Evolutionary conservation across 2,113 vertebrate genomes (phyloP), one percentile per base, ranked within the genome.

Genomic region (Cynoglossus semilaevis): DNA sequence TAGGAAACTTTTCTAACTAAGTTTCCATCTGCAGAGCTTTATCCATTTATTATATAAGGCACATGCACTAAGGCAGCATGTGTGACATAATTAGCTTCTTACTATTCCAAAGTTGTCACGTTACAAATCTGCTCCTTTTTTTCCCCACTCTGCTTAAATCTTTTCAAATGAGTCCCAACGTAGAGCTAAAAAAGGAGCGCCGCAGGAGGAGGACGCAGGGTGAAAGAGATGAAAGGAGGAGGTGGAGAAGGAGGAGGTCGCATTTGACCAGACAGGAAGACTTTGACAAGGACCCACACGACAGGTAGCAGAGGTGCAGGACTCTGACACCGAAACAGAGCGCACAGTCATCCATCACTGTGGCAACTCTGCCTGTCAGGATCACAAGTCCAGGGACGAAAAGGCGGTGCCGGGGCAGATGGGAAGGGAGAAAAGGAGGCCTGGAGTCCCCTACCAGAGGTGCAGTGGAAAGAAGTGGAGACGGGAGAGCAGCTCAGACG

Each of bases 311-410:
- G 72, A 66, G 79, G 79, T 75, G 72, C 66, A 72, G 67, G 77
- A 80, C 82, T 84, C 71, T 81, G 85, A 83, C 85, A 85, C 82
- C 54, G 82, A 79, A 87, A 79, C 82, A 38, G 18, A 61, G 79
- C 54, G 59, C 81, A 78, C 22, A 70, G 76, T 84, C 84, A 85
- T 89, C 76, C 77, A 87, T 89, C 87, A 87, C 77, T 0, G 58
- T 80, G 66, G 79, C 82, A 86, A 87, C 79, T 47, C 72, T 10
- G 59, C 51, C 74, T 85, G 87, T 87, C 85, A 87, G 79, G 40
- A 34, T 14, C 6, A 65, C 63, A 79, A 82, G 82, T 76, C 10
- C 36, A 49, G 80, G 83, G 84, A 81, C 29, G 12, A 49, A 35
- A 50, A 67, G 77, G 76, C 53, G 18, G 68, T 36, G 75, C 83